phyloP scores from a whole-genome alignment of 2,888 invertebrate species.

The Lasioglossum oenotherae region DNA sequence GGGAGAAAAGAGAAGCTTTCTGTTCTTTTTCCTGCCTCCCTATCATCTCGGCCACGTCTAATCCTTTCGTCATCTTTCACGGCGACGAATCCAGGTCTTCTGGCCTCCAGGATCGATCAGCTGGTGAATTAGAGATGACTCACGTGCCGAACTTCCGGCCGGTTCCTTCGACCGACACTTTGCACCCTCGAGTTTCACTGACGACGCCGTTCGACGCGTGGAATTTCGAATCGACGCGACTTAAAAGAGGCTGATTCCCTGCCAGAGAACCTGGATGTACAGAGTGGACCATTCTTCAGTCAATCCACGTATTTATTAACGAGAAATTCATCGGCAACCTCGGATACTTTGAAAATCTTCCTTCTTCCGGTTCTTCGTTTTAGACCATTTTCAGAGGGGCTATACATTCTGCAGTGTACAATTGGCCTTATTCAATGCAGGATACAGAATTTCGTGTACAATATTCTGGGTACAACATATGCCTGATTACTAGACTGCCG shows the following conservation, averaged over 20 bases:
- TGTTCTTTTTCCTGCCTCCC: slow-evolving; percentile 13
- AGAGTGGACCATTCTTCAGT: not conserved
- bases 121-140: slow-evolving; percentile 30
- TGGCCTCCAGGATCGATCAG: not conserved
- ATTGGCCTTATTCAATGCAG: not conserved
- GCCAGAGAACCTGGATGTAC: not conserved
- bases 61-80: slow-evolving; percentile 29
- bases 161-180: slow-evolving; percentile 30
- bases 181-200: slow-evolving; percentile 9
- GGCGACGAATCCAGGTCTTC: slow-evolving; percentile 9
- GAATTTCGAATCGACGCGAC: slow-evolving; percentile 21
- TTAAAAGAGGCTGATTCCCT: not conserved
- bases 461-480: not conserved
- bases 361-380: not conserved
- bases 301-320: not conserved
- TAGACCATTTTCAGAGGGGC: not conserved
- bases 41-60: not conserved
- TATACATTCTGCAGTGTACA: not conserved
- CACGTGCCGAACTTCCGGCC: slow-evolving; percentile 22
- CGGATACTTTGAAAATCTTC: not conserved
- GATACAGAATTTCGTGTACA: not conserved
- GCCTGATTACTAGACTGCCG: not conserved
- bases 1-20: not conserved
- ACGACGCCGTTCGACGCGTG: slow-evolving; percentile 2
- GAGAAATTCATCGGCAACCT: not conserved